phyloP scores from a whole-genome alignment of 2,113 vertebrate genomes.

The Cynoglossus semilaevis region DNA sequence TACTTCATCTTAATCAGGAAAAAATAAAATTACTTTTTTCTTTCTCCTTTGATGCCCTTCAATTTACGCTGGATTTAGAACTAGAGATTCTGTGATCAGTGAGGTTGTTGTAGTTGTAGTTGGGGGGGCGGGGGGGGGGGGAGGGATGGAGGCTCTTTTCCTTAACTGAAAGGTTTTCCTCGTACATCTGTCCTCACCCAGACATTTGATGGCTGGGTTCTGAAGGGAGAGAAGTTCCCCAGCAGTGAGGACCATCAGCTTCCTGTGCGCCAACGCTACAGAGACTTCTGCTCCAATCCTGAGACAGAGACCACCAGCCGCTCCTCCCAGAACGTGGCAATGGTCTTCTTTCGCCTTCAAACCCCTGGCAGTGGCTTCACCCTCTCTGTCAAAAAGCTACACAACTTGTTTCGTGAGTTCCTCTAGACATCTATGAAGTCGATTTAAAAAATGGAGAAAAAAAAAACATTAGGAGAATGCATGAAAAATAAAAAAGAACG shows the following conservation, averaged over 20 bases:
- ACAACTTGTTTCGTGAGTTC: conserved; percentile 90
- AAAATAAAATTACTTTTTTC: too few species aligned
- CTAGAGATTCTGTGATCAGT: too few species aligned
- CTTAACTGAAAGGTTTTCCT: background rate
- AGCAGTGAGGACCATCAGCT: conserved; percentile 88
- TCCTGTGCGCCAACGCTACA: conserved; percentile 81
- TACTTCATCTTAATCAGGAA: too few species aligned
- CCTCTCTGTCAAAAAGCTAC: conserved; percentile 80
- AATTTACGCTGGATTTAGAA: too few species aligned
- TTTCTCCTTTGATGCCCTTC: too few species aligned
- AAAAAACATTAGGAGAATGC: background rate
- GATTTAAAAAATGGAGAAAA: background rate
- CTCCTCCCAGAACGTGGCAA: conserved; percentile 93
- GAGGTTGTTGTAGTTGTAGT: too few species aligned
- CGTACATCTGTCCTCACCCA: conserved; percentile 38
- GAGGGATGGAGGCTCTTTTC: too few species aligned
- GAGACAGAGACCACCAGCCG: conserved; percentile 67
- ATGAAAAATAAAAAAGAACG: background rate
- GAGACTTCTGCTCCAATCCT: conserved; percentile 83
- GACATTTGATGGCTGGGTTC: conserved; percentile 96
- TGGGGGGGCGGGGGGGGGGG: too few species aligned
- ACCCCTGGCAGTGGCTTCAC: conserved; percentile 86
- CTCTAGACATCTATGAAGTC: background rate
- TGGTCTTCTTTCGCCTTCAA: conserved; percentile 91
- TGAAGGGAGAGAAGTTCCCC: conserved; percentile 95